Evolutionary conservation across 2,888 invertebrate genomes (phyloP).

Genomic region (Scaptomyza parva): DNA sequence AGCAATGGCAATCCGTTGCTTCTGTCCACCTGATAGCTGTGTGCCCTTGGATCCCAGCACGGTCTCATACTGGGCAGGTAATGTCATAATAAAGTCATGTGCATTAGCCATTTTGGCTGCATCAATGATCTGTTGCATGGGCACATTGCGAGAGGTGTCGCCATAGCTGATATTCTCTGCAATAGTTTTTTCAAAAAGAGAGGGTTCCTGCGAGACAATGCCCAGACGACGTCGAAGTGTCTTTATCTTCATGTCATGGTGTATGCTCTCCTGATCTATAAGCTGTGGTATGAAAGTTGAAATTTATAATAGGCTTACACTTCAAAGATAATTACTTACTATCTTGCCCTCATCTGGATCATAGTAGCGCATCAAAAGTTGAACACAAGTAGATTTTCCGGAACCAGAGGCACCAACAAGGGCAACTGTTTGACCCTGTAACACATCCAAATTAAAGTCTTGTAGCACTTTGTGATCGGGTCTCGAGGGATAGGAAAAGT

Average conservation of each 20-base stretch:
- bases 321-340: constrained; percentile 82
- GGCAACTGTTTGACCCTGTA: constrained; percentile 90
- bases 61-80: constrained; percentile 92
- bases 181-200: constrained; percentile 94
- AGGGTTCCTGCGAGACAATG: constrained; percentile 95
- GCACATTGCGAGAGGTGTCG: constrained; percentile 88
- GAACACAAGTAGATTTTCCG: constrained; percentile 93
- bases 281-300: constrained; percentile 38
- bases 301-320: accelerated
- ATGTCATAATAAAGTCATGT: constrained; percentile 91
- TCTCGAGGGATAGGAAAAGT: constrained; percentile 93
- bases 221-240: constrained; percentile 91
- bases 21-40: constrained; percentile 93
- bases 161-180: constrained; percentile 96
- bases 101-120: constrained; percentile 94
- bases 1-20: constrained; percentile 93
- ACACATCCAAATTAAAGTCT: constrained; percentile 88
- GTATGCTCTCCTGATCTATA: constrained; percentile 86
- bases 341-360: constrained; percentile 89
- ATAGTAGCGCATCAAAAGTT: constrained; percentile 91
- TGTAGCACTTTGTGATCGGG: constrained; percentile 90
- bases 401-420: constrained; percentile 91
- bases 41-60: constrained; percentile 90
- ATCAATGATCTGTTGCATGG: constrained; percentile 90
- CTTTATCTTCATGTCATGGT: constrained; percentile 86